phyloP scores from a whole-genome alignment of 2,888 invertebrate species.

The Drosophila picticornis region DNA sequence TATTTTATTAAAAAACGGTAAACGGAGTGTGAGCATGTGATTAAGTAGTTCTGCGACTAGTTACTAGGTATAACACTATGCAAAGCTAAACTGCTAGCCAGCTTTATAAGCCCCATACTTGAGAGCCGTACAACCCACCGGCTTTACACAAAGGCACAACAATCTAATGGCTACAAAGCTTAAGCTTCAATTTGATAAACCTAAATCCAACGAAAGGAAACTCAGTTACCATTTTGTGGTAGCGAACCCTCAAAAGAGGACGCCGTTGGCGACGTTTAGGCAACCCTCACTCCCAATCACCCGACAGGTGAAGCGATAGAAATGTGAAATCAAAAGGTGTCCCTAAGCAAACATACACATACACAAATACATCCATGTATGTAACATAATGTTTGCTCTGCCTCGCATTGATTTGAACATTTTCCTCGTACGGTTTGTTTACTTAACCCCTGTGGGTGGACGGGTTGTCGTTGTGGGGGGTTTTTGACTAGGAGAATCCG shows the following conservation, averaged over 20 bases:
- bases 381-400: slow-evolving; percentile 29
- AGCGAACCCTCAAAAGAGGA: slow-evolving; percentile 53
- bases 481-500: slow-evolving; percentile 21
- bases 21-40: slow-evolving; percentile 6
- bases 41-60: slow-evolving; percentile 3
- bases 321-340: slow-evolving; percentile 56
- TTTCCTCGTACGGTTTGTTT: slow-evolving; percentile 55
- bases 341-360: slow-evolving; percentile 31
- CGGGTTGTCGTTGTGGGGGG: background rate
- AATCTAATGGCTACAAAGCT: slow-evolving; percentile 57
- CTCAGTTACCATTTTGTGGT: slow-evolving; percentile 32
- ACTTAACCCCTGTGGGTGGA: slow-evolving; percentile 17
- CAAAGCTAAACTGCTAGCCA: background rate
- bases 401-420: slow-evolving; percentile 64
- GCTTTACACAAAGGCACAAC: slow-evolving; percentile 34
- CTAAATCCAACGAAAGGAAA: slow-evolving; percentile 56
- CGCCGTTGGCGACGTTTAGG: slow-evolving; percentile 31
- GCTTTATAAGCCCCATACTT: background rate
- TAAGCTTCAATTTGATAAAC: slow-evolving; percentile 74
- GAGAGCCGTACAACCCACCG: slow-evolving; percentile 11
- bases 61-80: background rate
- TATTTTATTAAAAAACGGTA: background rate
- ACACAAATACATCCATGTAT: slow-evolving; percentile 15
- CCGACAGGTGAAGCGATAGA: slow-evolving; percentile 21
- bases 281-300: background rate